Base-by-base conservation (phyloP, 2,888 invertebrate species). In the Sesia bembeciformis region DNA sequence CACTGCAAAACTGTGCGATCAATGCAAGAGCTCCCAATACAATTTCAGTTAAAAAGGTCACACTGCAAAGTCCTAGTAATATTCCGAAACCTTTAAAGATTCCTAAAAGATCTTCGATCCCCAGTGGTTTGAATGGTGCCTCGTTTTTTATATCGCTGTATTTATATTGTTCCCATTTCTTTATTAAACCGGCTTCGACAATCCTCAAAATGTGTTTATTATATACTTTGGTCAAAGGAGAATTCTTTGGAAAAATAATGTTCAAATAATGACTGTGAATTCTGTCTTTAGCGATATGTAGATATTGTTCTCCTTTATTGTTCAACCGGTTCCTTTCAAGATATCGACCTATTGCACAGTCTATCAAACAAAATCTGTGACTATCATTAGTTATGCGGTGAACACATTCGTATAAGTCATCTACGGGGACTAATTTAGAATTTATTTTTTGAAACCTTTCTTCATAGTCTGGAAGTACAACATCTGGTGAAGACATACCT, bases 401-500 rank as follows among this genome's bases (percentile, higher is more conserved):
- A 2, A 82, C 65, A 60, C 90, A 90, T 7, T 61, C 68, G 53
- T 67, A 79, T 50, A 83, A 57, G 58, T 80, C 70, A 49, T 61
- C 60, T 42, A 76, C 70, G 0, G 75, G 62, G 7, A 76, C 72
- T 4, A 87, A 58, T 62, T 73, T 82, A 2, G 78, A 75, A 56
- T 84, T 87, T 5, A 90, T 75, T 57, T 65, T 74, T 6, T 57
- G 59, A 60, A 74, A 84, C 50, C 58, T 70, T 56, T 85, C 80
- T 53, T 85, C 84, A 0, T 70, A 69, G 0, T 84, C 80, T 3
- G 90, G 88, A 4, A 89, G 71, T 4, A 85, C 60, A 4, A 79
- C 66, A 60, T 90, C 90, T 3, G 90, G 90, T 0, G 89, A 84
- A 3, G 83, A 74, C 60, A 88, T 67, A 0, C 85, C 89, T 71